Evolutionary conservation across 2,888 invertebrate genomes (phyloP).

Genomic region (Arge pagana): DNA sequence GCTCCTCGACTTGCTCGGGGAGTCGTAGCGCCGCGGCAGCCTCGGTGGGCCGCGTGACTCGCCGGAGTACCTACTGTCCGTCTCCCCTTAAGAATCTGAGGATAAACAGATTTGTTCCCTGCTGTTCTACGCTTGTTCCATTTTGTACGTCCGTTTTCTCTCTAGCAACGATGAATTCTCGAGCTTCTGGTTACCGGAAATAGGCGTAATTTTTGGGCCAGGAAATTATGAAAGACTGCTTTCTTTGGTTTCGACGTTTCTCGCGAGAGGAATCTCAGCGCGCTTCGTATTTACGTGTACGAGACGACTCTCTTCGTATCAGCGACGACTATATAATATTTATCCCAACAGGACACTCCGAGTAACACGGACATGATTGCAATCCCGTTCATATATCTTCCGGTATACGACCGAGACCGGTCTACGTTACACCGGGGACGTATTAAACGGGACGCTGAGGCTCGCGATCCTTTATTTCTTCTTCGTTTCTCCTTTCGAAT

Average conservation of each 20-base stretch:
- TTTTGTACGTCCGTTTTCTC: neutral
- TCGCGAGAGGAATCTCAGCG: too few species aligned
- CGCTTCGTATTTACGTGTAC: too few species aligned
- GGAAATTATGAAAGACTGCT: too few species aligned
- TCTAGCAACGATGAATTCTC: neutral
- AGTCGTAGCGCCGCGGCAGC: conserved; percentile 10
- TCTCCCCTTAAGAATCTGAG: too few species aligned
- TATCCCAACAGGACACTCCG: conserved; percentile 55
- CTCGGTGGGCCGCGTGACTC: neutral
- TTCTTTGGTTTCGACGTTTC: too few species aligned
- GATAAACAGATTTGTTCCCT: neutral
- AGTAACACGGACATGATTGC: conserved; percentile 55
- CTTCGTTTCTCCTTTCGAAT: too few species aligned
- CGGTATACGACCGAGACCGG: conserved; percentile 44
- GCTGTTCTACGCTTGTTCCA: neutral
- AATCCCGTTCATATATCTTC: conserved; percentile 55
- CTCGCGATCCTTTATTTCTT: too few species aligned
- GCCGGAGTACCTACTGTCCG: too few species aligned
- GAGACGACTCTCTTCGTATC: conserved; percentile 25
- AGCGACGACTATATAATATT: conserved; percentile 51
- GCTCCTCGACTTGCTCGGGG: conserved; percentile 22
- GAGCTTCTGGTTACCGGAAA: too few species aligned
- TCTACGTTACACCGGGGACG: conserved; percentile 53
- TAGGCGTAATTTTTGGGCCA: too few species aligned
- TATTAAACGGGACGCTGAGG: conserved; percentile 50